These are phyloP conservation scores for Brachionus plicatilis DNA, from an alignment of 1,140 invertebrate genomes.

Conservation along the genomic window DNA sequence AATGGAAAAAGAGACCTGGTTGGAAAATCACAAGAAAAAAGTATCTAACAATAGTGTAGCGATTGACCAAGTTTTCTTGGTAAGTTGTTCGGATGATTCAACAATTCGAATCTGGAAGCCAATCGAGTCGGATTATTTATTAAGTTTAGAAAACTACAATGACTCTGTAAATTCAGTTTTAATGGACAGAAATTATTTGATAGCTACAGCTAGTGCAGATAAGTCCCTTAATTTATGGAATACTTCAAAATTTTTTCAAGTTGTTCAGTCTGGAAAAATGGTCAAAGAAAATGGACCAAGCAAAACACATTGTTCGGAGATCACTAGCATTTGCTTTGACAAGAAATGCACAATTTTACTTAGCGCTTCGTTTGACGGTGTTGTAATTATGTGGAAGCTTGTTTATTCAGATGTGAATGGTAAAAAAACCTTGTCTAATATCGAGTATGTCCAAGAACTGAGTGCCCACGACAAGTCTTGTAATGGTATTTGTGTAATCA, in stretches of 20 bases:
- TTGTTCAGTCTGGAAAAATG: background rate
- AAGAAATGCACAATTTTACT: background rate
- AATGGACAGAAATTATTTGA: background rate
- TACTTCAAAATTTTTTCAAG: background rate
- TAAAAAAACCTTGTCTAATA: background rate
- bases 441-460: background rate
- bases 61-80: constrained; percentile 48
- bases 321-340: background rate
- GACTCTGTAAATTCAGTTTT: background rate
- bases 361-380: background rate
- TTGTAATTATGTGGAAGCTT: background rate
- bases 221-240: constrained; percentile 3
- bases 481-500: background rate
- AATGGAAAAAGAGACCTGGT: constrained; percentile 34
- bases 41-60: constrained; percentile 36
- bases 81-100: constrained; percentile 52
- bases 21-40: constrained; percentile 32
- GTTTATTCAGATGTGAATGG: background rate
- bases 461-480: constrained; percentile 13
- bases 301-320: background rate
- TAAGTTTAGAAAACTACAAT: constrained; percentile 16
- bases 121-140: constrained; percentile 15
- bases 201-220: constrained; percentile 2
- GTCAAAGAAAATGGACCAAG: background rate
- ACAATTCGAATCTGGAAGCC: constrained; percentile 51